These are phyloP conservation scores for Rhabdornis inornatus DNA, from an alignment of 2,113 vertebrate genomes.

Conservation along the genomic window DNA sequence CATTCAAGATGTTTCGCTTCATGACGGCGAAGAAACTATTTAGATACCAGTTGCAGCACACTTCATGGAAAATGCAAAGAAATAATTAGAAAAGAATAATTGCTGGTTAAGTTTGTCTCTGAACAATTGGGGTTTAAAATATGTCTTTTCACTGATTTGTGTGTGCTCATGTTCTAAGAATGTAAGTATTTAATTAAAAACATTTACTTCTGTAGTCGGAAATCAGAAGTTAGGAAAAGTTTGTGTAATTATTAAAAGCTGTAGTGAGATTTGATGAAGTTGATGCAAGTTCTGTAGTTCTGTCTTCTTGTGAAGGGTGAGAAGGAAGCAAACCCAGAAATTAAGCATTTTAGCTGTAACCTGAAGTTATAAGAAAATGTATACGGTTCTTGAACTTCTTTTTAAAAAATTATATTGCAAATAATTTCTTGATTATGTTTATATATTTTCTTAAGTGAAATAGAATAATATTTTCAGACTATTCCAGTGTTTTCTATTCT, in stretches of 20 bases:
- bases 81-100: slow-evolving; percentile 70
- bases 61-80: slow-evolving; percentile 72
- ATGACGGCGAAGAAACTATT: slow-evolving; percentile 76
- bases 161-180: slow-evolving; percentile 7
- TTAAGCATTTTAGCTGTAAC: not conserved
- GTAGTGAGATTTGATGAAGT: slow-evolving; percentile 30
- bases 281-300: not conserved
- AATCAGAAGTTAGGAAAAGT: not conserved
- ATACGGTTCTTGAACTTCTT: not conserved
- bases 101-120: slow-evolving; percentile 64
- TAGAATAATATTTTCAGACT: not conserved
- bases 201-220: slow-evolving; percentile 44
- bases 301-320: not conserved
- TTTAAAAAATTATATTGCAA: not conserved
- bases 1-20: slow-evolving; percentile 83
- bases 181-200: slow-evolving; percentile 47
- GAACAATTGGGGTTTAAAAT: slow-evolving; percentile 65
- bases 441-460: not conserved
- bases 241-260: not conserved
- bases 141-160: slow-evolving; percentile 12
- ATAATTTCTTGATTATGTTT: slow-evolving; percentile 18
- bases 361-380: not conserved
- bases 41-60: slow-evolving; percentile 76
- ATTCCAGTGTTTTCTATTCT: not conserved
- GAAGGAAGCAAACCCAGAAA: not conserved